Conservation (phyloP, 1,140 invertebrate species). For the Papilio helenus region DNA sequence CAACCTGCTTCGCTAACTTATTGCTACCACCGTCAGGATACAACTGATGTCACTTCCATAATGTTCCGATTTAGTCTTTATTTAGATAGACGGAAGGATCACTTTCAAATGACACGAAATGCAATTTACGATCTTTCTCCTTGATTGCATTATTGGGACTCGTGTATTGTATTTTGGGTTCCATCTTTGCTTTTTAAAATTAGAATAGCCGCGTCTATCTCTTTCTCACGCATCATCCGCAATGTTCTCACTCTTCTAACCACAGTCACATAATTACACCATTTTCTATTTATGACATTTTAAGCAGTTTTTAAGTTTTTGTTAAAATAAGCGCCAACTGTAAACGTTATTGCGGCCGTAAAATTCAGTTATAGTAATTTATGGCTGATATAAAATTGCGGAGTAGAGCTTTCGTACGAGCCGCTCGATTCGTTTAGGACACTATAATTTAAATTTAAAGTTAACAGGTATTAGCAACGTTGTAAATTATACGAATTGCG, state of each 20-base stretch:
- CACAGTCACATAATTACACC: conserved; percentile 70
- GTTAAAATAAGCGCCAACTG: conserved; percentile 68
- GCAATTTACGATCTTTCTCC: conserved; percentile 67
- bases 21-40: conserved; percentile 65
- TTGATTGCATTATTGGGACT: conserved; percentile 67
- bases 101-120: conserved; percentile 56
- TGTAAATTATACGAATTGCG: conserved; percentile 4
- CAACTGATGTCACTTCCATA: conserved; percentile 52
- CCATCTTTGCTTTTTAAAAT: conserved; percentile 83
- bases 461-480: conserved; percentile 21
- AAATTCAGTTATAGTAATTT: conserved; percentile 73
- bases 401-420: conserved; percentile 58
- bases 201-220: conserved; percentile 71
- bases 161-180: conserved; percentile 79
- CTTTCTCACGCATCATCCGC: conserved; percentile 50
- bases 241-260: conserved; percentile 55
- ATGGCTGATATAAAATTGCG: conserved; percentile 61
- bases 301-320: conserved; percentile 75
- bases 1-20: conserved; percentile 77
- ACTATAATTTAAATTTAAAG: conserved; percentile 52
- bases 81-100: conserved; percentile 54
- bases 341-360: conserved; percentile 72
- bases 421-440: conserved; percentile 57
- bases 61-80: conserved; percentile 67
- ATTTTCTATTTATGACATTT: conserved; percentile 75